Conservation (phyloP, 2,113 vertebrate genomes). For the Oryzias woworae region DNA sequence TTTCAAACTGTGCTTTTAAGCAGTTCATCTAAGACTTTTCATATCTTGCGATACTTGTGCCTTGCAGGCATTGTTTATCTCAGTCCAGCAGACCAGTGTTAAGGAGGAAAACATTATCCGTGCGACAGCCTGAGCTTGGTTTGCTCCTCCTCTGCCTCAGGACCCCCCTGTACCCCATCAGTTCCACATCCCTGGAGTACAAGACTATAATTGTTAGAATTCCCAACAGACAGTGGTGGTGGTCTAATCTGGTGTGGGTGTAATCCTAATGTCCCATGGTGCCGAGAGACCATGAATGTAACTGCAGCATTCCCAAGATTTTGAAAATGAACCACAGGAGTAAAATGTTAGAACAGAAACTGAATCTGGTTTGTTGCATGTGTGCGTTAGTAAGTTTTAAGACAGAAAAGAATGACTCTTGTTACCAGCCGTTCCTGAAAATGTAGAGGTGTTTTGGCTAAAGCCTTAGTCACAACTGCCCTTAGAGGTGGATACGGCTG, state of each 20-base stretch:
- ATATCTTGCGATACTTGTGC: constrained; percentile 52
- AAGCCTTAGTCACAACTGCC: too few relatives aligned
- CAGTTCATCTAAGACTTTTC: constrained; percentile 57
- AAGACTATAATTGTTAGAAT: constrained; percentile 77
- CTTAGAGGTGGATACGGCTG: too few relatives aligned
- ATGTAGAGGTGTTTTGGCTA: constrained; percentile 29
- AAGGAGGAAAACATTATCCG: constrained; percentile 59
- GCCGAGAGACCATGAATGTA: constrained; percentile 63
- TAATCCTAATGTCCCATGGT: constrained; percentile 74
- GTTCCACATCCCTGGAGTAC: constrained; percentile 59
- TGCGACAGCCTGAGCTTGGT: constrained; percentile 33
- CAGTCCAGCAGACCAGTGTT: constrained; percentile 62
- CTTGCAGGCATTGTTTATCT: constrained; percentile 74
- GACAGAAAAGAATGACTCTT: not conserved
- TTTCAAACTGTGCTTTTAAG: constrained; percentile 53
- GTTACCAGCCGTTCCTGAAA: constrained; percentile 25
- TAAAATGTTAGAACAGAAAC: constrained; percentile 45
- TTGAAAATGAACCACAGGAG: constrained; percentile 36
- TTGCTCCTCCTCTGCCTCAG: constrained; percentile 42
- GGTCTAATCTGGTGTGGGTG: constrained; percentile 75
- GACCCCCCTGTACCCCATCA: constrained; percentile 43
- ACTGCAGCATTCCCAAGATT: constrained; percentile 59
- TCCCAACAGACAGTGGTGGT: constrained; percentile 69
- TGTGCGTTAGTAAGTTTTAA: constrained; percentile 12
- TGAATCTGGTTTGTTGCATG: constrained; percentile 35